phyloP scores from a whole-genome alignment of 2,888 invertebrate species.

The Dasypogon diadema region DNA sequence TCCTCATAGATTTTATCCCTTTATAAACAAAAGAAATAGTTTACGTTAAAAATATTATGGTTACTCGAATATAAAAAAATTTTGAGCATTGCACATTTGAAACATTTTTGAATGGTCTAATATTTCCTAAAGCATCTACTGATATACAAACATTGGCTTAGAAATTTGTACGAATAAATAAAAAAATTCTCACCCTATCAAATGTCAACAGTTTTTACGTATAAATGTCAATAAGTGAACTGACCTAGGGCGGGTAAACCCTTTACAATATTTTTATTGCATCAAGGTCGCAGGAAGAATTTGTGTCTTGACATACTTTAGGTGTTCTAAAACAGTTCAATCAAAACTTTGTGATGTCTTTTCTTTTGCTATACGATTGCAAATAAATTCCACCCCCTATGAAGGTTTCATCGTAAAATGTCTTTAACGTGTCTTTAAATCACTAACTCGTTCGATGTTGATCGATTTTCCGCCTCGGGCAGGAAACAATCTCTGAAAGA shows the following conservation, averaged over 20 bases:
- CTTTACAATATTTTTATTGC: not conserved
- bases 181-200: too few relatives aligned
- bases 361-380: not conserved
- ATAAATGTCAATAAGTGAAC: too few relatives aligned
- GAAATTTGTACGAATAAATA: too few relatives aligned
- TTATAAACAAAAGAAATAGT: too few relatives aligned
- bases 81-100: too few relatives aligned
- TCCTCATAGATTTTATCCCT: too few relatives aligned
- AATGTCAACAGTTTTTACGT: too few relatives aligned
- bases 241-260: conserved; percentile 22
- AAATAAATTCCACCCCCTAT: not conserved
- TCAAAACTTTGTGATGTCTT: conserved; percentile 27
- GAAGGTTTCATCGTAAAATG: not conserved
- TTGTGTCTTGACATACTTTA: conserved; percentile 29
- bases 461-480: conserved; percentile 54
- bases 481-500: conserved; percentile 54
- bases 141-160: too few relatives aligned
- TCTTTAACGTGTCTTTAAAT: conserved; percentile 51
- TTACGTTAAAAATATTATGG: too few relatives aligned
- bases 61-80: too few relatives aligned
- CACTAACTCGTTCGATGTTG: conserved; percentile 48
- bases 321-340: conserved; percentile 24
- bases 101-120: too few relatives aligned
- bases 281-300: conserved; percentile 34
- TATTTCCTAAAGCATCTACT: too few relatives aligned